These are phyloP conservation scores for Phylloscopus trochiloides DNA, from an alignment of 2,113 vertebrate species.

Conservation along the genomic window DNA sequence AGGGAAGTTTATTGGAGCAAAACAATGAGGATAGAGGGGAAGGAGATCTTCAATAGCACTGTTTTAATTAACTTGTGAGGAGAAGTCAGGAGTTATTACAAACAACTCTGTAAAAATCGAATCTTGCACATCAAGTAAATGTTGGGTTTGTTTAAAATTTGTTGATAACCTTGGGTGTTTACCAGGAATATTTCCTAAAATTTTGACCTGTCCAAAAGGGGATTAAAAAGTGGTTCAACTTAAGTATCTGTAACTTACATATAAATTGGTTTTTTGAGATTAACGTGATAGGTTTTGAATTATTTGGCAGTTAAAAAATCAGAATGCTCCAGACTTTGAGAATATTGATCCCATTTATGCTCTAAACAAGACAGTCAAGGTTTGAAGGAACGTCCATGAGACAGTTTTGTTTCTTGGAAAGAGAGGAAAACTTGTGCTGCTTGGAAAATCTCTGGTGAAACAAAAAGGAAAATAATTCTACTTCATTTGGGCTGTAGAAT, in stretches of 20 bases:
- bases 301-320: background rate
- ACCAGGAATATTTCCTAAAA: background rate
- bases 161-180: background rate
- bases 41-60: background rate
- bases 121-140: background rate
- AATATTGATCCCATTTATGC: background rate
- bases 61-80: background rate
- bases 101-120: background rate
- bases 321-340: background rate
- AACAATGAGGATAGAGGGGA: background rate
- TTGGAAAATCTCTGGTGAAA: background rate
- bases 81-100: background rate
- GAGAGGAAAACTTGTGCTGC: background rate
- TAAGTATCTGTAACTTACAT: fast-evolving
- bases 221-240: background rate
- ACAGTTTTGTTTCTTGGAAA: background rate
- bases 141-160: background rate
- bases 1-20: background rate
- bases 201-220: background rate
- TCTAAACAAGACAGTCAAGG: background rate
- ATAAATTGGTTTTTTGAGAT: background rate
- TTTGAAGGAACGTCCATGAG: background rate
- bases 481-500: background rate
- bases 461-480: background rate
- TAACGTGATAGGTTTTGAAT: background rate